Conservation (phyloP, 2,888 invertebrate species). For the Drosophila cognata region DNA sequence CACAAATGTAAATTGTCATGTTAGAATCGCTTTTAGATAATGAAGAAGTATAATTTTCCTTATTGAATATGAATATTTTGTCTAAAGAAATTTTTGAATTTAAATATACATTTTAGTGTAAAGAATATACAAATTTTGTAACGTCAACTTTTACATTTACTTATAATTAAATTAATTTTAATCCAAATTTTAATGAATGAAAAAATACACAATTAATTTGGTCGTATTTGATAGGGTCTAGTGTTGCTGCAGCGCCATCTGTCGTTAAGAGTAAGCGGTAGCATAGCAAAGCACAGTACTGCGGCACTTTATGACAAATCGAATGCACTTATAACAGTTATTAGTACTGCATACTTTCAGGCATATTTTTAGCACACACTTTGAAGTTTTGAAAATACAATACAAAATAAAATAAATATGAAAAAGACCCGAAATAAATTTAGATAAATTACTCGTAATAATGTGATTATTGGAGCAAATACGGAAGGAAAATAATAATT, state of each 20-base stretch:
- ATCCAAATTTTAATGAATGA: background rate
- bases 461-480: no score
- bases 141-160: background rate
- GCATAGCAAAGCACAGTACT: background rate
- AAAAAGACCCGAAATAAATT: background rate
- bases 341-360: conserved; percentile 29
- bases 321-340: background rate
- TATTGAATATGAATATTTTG: background rate
- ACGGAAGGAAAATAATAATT: no score
- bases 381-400: background rate
- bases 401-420: no score
- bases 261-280: background rate
- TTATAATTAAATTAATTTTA: background rate
- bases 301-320: background rate
- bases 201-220: background rate
- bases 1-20: background rate
- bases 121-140: background rate
- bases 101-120: background rate
- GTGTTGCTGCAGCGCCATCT: conserved; percentile 3
- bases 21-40: background rate
- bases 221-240: background rate
- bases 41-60: background rate
- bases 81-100: background rate
- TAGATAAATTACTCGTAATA: background rate
- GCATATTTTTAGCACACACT: background rate